phyloP scores from a whole-genome alignment of 2,888 invertebrate genomes.

The Plusia festucae region DNA sequence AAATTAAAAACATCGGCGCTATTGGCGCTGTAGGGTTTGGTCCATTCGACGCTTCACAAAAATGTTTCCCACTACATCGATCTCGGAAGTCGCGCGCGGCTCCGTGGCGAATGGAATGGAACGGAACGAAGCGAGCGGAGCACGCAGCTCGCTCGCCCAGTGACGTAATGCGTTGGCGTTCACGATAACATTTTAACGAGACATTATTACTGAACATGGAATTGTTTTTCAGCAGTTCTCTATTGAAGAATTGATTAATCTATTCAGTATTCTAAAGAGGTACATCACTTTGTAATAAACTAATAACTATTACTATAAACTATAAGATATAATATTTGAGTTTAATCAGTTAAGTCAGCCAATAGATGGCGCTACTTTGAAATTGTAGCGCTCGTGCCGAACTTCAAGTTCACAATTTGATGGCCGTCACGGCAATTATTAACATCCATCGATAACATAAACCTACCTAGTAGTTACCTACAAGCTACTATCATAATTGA shows the following conservation, averaged over 20 bases:
- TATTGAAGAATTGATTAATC: neutral
- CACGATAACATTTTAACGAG: conserved; percentile 32
- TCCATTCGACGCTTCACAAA: conserved; percentile 78
- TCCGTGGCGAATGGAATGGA: conserved; percentile 71
- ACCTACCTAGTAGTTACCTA: neutral
- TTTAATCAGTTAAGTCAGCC: conserved; percentile 9
- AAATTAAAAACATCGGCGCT: conserved; percentile 75
- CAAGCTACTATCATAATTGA: too few relatives aligned
- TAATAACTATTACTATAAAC: too few relatives aligned
- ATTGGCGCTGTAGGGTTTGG: conserved; percentile 72
- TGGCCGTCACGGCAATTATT: too few relatives aligned
- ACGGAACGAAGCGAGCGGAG: conserved; percentile 66
- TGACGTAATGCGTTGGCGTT: conserved; percentile 58
- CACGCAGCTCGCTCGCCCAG: conserved; percentile 54
- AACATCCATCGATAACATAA: conserved; percentile 42
- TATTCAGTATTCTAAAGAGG: neutral
- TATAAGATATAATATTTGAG: neutral
- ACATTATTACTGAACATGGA: conserved; percentile 18
- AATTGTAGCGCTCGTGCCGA: conserved; percentile 15
- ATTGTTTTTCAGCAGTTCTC: neutral
- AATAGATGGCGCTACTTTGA: conserved; percentile 48
- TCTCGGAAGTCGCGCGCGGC: conserved; percentile 68
- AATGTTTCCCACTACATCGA: conserved; percentile 79
- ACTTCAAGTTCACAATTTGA: conserved; percentile 7
- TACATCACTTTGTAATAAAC: neutral